Conservation (phyloP, 2,888 invertebrate genomes). For the Dryomyza anilis region DNA sequence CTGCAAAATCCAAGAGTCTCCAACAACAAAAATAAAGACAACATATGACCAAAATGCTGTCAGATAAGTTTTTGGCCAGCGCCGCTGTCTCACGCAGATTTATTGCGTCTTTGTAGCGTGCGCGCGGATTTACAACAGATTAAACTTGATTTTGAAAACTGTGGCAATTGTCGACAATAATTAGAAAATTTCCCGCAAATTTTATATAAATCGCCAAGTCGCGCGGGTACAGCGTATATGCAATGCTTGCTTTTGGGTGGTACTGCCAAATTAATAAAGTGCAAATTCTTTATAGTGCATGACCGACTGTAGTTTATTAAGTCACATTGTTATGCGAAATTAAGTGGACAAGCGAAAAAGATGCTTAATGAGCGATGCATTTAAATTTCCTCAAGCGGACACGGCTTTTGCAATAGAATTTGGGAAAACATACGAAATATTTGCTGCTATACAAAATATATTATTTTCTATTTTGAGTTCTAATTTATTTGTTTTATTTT, state of each 20-base stretch:
- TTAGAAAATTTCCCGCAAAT: not conserved
- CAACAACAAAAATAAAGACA: too few relatives aligned
- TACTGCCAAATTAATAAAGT: constrained; percentile 38
- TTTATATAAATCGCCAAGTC: not conserved
- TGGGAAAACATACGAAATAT: too few relatives aligned
- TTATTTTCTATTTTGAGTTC: too few relatives aligned
- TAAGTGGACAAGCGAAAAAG: not conserved
- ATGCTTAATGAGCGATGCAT: not conserved
- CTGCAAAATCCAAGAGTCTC: too few relatives aligned
- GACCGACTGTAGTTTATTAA: constrained; percentile 32
- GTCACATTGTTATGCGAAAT: not conserved
- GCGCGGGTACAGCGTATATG: not conserved
- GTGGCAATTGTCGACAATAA: not conserved
- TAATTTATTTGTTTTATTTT: too few relatives aligned
- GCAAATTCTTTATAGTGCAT: constrained; percentile 34
- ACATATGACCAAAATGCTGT: too few relatives aligned
- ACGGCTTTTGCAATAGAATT: too few relatives aligned
- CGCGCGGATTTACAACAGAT: constrained; percentile 4
- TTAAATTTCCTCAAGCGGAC: too few relatives aligned
- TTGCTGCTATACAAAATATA: too few relatives aligned
- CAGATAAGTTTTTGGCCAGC: too few relatives aligned
- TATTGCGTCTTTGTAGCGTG: not conserved
- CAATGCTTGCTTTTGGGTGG: not conserved
- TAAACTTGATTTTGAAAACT: constrained; percentile 15
- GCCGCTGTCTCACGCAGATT: not conserved